Base-by-base conservation (phyloP, 2,797 vertebrate genomes). In the Sylvilagus floridanus region DNA sequence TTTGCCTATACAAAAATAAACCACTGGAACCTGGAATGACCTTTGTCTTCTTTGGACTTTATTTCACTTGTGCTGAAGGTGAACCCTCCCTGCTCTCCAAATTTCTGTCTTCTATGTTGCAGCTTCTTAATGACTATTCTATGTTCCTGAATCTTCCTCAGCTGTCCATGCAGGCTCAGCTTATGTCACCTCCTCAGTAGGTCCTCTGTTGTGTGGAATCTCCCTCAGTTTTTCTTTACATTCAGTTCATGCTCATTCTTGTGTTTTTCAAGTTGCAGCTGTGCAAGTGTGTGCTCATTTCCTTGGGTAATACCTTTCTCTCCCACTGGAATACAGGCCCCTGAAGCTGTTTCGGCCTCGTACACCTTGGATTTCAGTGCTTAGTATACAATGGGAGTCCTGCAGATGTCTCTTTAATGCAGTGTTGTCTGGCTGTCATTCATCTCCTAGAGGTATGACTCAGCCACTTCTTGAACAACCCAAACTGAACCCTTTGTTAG, bases 381-480 rank as follows among this genome's bases (percentile, higher is more conserved):
- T 75, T 26, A 26, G 69, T n/a, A 4, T 77, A 14, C 22, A 47
- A 22, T 13, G 4, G 66, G 65, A 66, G 11, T 26, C 21, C 35
- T 0, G 0, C 57, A 62, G 24, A 63, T 73, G 66, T 42, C 57
- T 84, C 47, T 82, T 63, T 79, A 68, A 10, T 0, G 0, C 32
- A 4, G 8, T 19, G 0, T 78, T 76, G 4, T 85, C 6, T 10
- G 22, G 19, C n/a, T 78, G 8, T 60, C n/a, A 2, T 47, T 5
- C 13, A 16, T 32, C 35, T 95, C 72, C 42, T 0, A 0, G 47
- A 35, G 13, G 11, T 77, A 37, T 1, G 1, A 63, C n/a, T 9
- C 6, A 30, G 57, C 12, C 37, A 57, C 97, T 94, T 93, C 50
- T 50, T 73, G 66, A 50, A 21, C 37, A 62, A 83, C 90, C 62